Percentiles rank a stretch among this genome's conserved stretches.
These are phyloP conservation scores for Tholera decimalis DNA, from an alignment of 2,888 invertebrate species.

Conservation along the genomic window DNA sequence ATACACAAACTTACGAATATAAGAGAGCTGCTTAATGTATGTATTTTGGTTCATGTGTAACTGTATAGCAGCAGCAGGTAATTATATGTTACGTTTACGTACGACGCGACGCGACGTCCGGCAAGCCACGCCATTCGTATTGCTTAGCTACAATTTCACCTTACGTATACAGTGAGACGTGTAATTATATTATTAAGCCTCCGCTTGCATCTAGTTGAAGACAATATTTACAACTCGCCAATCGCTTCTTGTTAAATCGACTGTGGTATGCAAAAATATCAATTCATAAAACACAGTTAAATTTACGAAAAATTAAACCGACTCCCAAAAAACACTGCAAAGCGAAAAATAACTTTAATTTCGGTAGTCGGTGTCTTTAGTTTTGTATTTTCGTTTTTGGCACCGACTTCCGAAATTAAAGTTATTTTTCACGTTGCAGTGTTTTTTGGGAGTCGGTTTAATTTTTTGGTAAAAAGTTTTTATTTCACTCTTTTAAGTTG, in stretches of 20 bases:
- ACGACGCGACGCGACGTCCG: not conserved
- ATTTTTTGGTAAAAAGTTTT: no score
- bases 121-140: slow-evolving; percentile 7
- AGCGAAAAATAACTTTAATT: no score
- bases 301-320: no score
- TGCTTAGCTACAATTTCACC: slow-evolving; percentile 20
- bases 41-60: not conserved
- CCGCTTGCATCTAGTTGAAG: no score
- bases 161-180: slow-evolving; percentile 1
- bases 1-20: not conserved
- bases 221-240: slow-evolving; percentile 2
- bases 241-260: not conserved
- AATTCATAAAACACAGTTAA: not conserved
- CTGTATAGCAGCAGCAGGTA: slow-evolving; percentile 15
- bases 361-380: no score
- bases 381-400: no score
- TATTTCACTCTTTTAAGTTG: no score
- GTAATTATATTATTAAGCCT: no score
- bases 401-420: no score
- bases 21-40: slow-evolving; percentile 10
- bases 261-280: not conserved
- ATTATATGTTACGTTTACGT: slow-evolving; percentile 31
- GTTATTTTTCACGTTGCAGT: no score
- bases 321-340: no score
- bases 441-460: no score